These are phyloP conservation scores for Lutraria lutraria DNA, from an alignment of 2,888 invertebrate species.

Conservation along the genomic window DNA sequence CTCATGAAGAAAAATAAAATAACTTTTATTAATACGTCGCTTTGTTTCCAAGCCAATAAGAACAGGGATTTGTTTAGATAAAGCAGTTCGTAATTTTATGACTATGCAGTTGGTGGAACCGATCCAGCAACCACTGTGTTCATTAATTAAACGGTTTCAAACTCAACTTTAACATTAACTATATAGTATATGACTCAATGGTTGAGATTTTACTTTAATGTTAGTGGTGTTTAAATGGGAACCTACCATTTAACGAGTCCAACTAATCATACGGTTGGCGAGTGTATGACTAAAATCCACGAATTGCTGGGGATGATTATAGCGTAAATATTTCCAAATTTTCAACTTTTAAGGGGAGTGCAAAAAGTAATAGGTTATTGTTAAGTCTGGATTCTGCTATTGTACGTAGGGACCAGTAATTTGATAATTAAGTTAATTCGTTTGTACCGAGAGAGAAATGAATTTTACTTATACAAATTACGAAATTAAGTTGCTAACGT, in stretches of 20 bases:
- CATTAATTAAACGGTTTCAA: constrained; percentile 40
- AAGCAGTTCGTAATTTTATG: constrained; percentile 15
- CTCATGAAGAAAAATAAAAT: neutral
- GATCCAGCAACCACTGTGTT: constrained; percentile 35
- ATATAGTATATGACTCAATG: neutral
- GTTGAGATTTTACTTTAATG: neutral
- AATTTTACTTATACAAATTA: neutral
- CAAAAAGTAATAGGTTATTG: neutral
- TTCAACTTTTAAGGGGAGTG: neutral
- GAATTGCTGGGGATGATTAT: neutral
- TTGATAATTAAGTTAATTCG: neutral
- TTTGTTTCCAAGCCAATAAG: constrained; percentile 1
- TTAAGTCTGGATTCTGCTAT: neutral
- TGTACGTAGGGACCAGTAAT: neutral
- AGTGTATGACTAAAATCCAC: neutral
- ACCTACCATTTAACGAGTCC: neutral
- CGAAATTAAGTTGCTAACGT: neutral
- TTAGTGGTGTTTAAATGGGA: neutral
- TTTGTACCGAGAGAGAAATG: neutral
- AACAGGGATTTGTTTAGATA: neutral
- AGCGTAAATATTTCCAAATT: constrained; percentile 2
- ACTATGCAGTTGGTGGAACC: constrained; percentile 31
- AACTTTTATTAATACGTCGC: neutral
- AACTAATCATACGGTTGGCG: constrained; percentile 16
- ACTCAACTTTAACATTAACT: neutral